These are phyloP conservation scores for Coregonus ussuriensis DNA, from an alignment of 2,797 vertebrate genomes.

Conservation along the genomic window DNA sequence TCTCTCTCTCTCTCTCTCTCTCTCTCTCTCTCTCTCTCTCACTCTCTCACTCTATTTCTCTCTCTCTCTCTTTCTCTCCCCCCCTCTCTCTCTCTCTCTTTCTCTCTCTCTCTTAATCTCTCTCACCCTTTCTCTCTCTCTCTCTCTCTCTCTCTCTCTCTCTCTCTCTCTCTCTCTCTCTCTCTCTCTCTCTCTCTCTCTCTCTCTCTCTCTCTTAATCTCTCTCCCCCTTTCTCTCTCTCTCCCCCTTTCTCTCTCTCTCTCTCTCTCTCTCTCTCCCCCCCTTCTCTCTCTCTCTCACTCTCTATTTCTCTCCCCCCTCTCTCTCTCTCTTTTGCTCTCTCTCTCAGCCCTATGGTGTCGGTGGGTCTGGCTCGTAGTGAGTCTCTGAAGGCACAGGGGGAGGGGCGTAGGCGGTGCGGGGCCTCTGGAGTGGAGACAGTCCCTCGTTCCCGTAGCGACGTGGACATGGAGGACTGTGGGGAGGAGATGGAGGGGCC, in stretches of 20 bases:
- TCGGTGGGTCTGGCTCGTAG: slow-evolving; percentile 87
- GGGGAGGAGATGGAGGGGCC: slow-evolving; percentile 76
- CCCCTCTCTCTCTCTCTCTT: too few species aligned
- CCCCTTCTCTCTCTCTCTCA: too few species aligned
- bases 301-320: too few species aligned
- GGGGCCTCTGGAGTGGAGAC: slow-evolving; percentile 74
- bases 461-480: slow-evolving; percentile 93
- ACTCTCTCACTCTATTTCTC: too few species aligned
- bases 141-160: neutral
- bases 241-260: neutral
- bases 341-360: slow-evolving; percentile 63
- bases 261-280: too few species aligned
- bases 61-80: too few species aligned
- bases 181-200: neutral
- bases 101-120: too few species aligned
- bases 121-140: too few species aligned
- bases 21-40: too few species aligned
- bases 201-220: too few species aligned
- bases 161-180: neutral
- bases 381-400: slow-evolving; percentile 90
- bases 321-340: too few species aligned
- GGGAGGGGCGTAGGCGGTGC: slow-evolving; percentile 86
- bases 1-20: too few species aligned
- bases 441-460: slow-evolving; percentile 89
- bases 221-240: neutral